Percentiles rank a stretch among this genome's conserved stretches.
Evolutionary conservation across 2,797 vertebrate species (phyloP).

Genomic region (Simalia tracyae): DNA sequence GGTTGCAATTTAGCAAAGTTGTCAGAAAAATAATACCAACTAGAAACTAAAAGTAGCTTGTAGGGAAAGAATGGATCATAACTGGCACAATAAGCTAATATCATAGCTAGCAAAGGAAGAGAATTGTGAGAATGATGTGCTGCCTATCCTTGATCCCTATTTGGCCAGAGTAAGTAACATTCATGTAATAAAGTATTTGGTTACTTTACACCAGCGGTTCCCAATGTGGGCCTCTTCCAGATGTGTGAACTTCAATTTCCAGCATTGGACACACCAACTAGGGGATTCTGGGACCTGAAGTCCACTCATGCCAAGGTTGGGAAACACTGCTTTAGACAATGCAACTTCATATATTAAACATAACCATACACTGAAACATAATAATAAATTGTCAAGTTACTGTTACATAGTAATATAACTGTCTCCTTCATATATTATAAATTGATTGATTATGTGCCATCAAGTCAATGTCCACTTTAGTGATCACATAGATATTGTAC

Average conservation of each 20-base stretch:
- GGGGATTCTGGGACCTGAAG: too few species aligned
- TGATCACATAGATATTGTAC: too few species aligned
- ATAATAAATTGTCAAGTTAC: not conserved
- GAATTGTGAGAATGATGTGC: too few species aligned
- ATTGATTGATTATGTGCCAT: too few species aligned
- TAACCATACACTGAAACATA: not conserved
- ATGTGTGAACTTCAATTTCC: too few species aligned
- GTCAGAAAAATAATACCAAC: not conserved
- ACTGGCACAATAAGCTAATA: too few species aligned
- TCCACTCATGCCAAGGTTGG: too few species aligned
- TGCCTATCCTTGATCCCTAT: not conserved
- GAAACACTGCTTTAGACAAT: not conserved
- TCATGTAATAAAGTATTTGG: too few species aligned
- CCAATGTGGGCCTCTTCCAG: too few species aligned
- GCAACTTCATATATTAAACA: not conserved
- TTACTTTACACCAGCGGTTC: too few species aligned
- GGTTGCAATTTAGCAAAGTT: not conserved
- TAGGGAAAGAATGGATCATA: not conserved
- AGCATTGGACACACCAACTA: too few species aligned
- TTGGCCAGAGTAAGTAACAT: not conserved
- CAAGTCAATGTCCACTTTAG: too few species aligned
- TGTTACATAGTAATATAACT: not conserved
- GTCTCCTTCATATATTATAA: not conserved
- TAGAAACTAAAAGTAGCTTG: not conserved
- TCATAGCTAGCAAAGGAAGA: not conserved